Evolutionary conservation across 2,113 vertebrate genomes (phyloP), one percentile per base, ranked within the genome.

Genomic region (Paedocypris sp.): DNA sequence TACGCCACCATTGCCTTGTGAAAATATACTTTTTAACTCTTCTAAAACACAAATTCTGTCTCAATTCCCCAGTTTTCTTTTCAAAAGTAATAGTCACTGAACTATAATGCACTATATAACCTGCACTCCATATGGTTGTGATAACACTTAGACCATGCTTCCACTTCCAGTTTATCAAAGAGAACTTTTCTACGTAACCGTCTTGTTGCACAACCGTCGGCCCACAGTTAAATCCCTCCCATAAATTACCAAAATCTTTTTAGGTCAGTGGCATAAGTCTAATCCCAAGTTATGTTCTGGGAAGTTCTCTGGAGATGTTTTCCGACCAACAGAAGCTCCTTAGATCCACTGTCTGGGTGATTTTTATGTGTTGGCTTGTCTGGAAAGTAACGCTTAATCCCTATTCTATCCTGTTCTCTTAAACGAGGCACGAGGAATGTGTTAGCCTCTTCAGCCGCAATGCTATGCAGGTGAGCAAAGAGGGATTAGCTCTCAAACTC

Each of bases 131-230:
- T 58, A 58, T 58, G 54, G 54, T 32, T 58, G 12, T 73, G 79
- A 84, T 82, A 84, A 83, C 74, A 57, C 66, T 71, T 83, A 78
- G 75, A 78, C 81, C 76, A 79, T 78, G 78, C 72, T 67, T 79
- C 71, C 76, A 75, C 70, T 74, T 75, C 71, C 69, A 75, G 79
- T 75, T 58, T 79, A 71, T 78, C 75, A 67, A 46, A 69, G 57
- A 69, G 76, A 75, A 79, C 82, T 77, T 78, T 69, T 67, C 72
- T 66, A 76, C 77, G 72, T 72, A 65, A 32, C 67, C 62, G 69
- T 67, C 60, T 32, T 29, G 32, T 46, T 9, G 60, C 75, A 73
- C 79, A 83, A 80, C 82, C 76, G 58, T 71, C 75, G 57, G 65
- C 69, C 77, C 71, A 79, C 76, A 68, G 53, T 51, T 50, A 70